Conservation (phyloP, 2,888 invertebrate genomes). For the Hermaeophaga mercurialis region DNA sequence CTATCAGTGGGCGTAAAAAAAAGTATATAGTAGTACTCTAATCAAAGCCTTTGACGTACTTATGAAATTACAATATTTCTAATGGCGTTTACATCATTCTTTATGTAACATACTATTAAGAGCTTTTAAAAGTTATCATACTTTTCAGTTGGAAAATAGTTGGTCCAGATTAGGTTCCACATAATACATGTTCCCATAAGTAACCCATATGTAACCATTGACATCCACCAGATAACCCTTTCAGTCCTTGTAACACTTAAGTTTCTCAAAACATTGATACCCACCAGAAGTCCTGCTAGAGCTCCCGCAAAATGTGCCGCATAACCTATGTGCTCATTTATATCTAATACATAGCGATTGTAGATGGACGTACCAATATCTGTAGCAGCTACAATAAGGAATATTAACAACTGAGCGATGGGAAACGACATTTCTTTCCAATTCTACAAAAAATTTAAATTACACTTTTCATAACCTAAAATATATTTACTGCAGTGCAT, state of each 20-base stretch:
- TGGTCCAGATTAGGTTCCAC: conserved; percentile 45
- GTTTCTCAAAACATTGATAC: conserved; percentile 68
- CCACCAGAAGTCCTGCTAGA: conserved; percentile 78
- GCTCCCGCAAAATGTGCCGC: conserved; percentile 83
- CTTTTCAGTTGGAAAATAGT: conserved; percentile 39
- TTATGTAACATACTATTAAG: too few species aligned
- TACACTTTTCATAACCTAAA: too few species aligned
- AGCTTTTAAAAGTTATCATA: conserved; percentile 16
- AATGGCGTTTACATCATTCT: too few species aligned
- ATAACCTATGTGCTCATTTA: conserved; percentile 84
- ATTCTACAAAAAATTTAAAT: conserved; percentile 66
- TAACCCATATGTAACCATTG: conserved; percentile 70
- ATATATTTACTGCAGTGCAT: too few species aligned
- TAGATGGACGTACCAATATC: conserved; percentile 93
- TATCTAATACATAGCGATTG: conserved; percentile 75
- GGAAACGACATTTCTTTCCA: conserved; percentile 98
- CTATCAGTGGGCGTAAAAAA: too few species aligned
- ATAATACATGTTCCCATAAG: conserved; percentile 66
- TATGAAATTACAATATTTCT: too few species aligned
- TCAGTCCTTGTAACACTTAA: conserved; percentile 66
- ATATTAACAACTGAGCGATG: conserved; percentile 79
- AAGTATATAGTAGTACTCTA: too few species aligned
- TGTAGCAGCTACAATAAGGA: conserved; percentile 77
- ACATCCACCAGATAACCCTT: conserved; percentile 68
- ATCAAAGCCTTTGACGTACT: too few species aligned